These are phyloP conservation scores for Centropus unirufus DNA, from an alignment of 2,113 vertebrate species.

Conservation along the genomic window DNA sequence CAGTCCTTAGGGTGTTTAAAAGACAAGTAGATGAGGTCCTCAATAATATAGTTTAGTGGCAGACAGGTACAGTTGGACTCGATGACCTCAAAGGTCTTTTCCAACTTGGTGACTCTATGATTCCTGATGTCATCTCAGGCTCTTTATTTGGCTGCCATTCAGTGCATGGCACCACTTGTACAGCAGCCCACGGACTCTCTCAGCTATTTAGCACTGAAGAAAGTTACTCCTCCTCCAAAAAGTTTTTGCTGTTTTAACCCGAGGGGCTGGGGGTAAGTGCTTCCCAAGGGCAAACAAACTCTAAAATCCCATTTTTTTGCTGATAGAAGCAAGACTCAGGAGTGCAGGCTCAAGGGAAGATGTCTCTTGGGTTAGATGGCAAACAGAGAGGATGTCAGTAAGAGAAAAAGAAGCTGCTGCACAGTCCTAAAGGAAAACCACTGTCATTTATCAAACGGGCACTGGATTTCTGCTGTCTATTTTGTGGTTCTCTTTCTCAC, in stretches of 20 bases:
- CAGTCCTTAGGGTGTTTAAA: no score
- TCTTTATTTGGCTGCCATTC: no score
- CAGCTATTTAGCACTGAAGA: background rate
- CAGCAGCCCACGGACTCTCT: background rate
- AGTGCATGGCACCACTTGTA: no score
- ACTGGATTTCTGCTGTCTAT: background rate
- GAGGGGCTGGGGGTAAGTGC: background rate
- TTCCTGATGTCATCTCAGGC: rapidly evolving
- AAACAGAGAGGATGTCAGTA: background rate
- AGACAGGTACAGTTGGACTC: no score
- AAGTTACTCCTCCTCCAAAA: background rate
- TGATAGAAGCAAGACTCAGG: background rate
- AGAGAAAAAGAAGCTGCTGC: background rate
- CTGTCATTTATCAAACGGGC: background rate
- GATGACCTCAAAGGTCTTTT: no score
- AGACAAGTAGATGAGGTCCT: no score
- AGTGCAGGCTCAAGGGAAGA: background rate
- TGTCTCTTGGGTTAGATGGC: background rate
- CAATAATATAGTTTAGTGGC: no score
- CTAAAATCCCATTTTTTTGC: background rate
- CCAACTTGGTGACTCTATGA: no score
- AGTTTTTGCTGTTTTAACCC: background rate
- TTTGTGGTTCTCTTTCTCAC: background rate
- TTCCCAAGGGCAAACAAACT: slow-evolving; percentile 24
- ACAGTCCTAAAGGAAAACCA: background rate